Percentiles rank a stretch among this genome's conserved stretches.
These are phyloP conservation scores for Thereva unica DNA, from an alignment of 2,888 invertebrate species.

Conservation along the genomic window DNA sequence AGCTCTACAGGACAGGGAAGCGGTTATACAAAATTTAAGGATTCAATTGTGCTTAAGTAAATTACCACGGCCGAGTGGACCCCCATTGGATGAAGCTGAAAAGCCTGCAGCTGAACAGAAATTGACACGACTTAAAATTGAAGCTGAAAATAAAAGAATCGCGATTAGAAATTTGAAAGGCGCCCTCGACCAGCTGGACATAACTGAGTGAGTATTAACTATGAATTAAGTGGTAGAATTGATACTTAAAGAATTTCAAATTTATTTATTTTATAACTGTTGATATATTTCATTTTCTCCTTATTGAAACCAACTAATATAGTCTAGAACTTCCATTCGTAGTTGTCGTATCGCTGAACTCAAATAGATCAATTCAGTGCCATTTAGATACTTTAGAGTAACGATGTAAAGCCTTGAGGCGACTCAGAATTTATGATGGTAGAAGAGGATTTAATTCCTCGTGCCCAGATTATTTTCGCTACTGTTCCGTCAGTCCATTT, in stretches of 20 bases:
- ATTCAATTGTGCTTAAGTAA: slow-evolving; percentile 56
- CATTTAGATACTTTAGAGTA: no score
- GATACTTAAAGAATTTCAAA: no score
- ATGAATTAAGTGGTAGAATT: not conserved
- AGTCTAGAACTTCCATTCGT: no score
- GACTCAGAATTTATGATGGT: no score
- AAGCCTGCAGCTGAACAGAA: slow-evolving; percentile 65
- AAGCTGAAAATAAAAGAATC: slow-evolving; percentile 76
- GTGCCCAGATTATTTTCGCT: no score
- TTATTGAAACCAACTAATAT: no score
- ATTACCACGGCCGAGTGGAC: slow-evolving; percentile 56
- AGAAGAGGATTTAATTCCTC: no score
- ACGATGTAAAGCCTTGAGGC: no score
- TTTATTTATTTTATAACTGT: no score
- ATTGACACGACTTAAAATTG: slow-evolving; percentile 64
- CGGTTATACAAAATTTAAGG: slow-evolving; percentile 72
- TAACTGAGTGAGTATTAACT: slow-evolving; percentile 75
- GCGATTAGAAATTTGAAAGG: slow-evolving; percentile 81
- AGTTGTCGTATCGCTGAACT: no score
- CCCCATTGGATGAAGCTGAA: slow-evolving; percentile 62
- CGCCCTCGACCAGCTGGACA: slow-evolving; percentile 80
- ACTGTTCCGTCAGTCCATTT: no score
- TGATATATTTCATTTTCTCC: no score
- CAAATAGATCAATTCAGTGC: not conserved
- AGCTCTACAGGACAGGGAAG: slow-evolving; percentile 78